phyloP scores from a whole-genome alignment of 1,140 invertebrate species.

The Pygmarrhopalites habei region DNA sequence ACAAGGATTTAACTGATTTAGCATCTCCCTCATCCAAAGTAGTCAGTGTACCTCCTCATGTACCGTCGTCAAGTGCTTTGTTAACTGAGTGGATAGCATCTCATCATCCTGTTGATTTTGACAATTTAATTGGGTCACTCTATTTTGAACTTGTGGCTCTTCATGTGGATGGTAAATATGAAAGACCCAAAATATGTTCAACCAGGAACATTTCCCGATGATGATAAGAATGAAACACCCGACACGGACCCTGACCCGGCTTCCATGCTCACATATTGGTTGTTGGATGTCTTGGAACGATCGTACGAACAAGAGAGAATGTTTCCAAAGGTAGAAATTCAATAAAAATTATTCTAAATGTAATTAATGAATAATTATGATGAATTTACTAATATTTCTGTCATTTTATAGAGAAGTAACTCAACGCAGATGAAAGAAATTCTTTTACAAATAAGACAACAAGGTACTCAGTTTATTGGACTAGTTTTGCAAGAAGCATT shows the following conservation, averaged over 20 bases:
- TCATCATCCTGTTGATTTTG: constrained; percentile 7
- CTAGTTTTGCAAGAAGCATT: constrained; percentile 50
- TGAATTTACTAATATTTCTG: constrained; percentile 14
- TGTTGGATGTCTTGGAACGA: constrained; percentile 33
- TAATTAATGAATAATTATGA: too few species aligned
- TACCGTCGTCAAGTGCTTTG: not conserved
- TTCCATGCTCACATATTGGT: constrained; percentile 24
- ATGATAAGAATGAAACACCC: not conserved
- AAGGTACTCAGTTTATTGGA: constrained; percentile 56
- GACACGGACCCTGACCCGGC: constrained; percentile 5
- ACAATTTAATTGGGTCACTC: constrained; percentile 14
- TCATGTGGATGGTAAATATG: constrained; percentile 14
- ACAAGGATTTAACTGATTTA: too few species aligned
- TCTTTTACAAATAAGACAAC: constrained; percentile 52
- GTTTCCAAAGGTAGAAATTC: constrained; percentile 63
- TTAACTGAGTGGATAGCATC: constrained; percentile 4
- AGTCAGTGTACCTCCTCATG: not conserved
- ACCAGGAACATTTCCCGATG: not conserved
- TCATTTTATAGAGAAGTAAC: constrained; percentile 49
- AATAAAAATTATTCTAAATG: not conserved
- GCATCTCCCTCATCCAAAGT: not conserved
- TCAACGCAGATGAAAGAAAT: constrained; percentile 53
- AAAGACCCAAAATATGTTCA: constrained; percentile 1
- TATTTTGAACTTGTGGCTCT: constrained; percentile 25
- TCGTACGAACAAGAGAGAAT: constrained; percentile 41